Base-by-base conservation (phyloP, 2,113 vertebrate species). In the Megalops atlanticus region DNA sequence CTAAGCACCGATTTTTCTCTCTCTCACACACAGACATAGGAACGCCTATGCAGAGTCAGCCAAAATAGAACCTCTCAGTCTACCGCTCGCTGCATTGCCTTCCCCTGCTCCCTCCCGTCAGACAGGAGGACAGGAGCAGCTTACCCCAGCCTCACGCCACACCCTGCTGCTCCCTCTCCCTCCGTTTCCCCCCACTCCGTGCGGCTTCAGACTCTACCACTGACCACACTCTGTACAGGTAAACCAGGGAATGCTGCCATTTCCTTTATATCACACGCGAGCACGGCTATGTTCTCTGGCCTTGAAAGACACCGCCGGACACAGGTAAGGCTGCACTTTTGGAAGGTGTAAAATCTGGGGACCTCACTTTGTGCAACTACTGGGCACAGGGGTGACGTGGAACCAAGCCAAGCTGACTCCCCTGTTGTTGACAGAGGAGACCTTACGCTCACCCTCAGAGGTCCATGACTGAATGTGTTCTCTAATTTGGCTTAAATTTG, bases 71-170 rank as follows among this genome's bases (percentile, higher is more conserved):
- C n/a, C n/a, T n/a, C n/a, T n/a, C n/a, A n/a, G n/a, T n/a, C n/a
- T n/a, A n/a, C n/a, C n/a, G n/a, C n/a, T n/a, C n/a, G n/a, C n/a
- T n/a, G n/a, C n/a, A n/a, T n/a, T 1, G 12, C 18, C 47, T 8
- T 27, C 52, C 5, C 21, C 64, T 31, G n/a, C 27, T 24, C 45
- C 33, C 21, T 41, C 72, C 0, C 35, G 31, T 74, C 39, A 21
- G 68, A 39, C 36, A 14, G 15, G 73, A 52, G 49, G 16, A 14
- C 15, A 52, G 49, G 14, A 18, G 83, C 80, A 84, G 85, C 85
- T 86, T 88, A 76, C 36, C 18, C 7, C 33, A 73, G 43, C 33
- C 68, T 70, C 68, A 6, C 27, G 14, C 4, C 68, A 1, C 33
- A 18, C 3, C 3, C 45, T 49, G 12, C 18, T 16, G 2, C 58